Base-by-base conservation (phyloP, 2,888 invertebrate genomes). In the Nymphalis c-album region DNA sequence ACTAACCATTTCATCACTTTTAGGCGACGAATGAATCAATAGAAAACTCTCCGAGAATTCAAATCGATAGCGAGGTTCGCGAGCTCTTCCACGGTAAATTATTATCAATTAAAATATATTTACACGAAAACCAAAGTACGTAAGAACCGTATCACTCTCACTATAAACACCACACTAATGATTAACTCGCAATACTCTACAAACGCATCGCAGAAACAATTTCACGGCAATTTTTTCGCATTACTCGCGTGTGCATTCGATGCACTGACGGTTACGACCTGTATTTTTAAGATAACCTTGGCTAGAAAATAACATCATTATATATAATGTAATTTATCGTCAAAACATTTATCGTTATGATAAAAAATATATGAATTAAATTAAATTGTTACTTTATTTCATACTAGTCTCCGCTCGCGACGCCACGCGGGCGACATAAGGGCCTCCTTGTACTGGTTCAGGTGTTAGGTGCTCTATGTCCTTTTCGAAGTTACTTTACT, bases 251-350 rank as follows among this genome's bases (percentile, higher is more conserved):
- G 22, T 67, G 60, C 60, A 31, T 47, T 48, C 26, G 48, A 50
- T 50, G 35, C 50, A 50, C 20, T 31, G 8, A 31, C 26, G 26
- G 6, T 6, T 22, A 47, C 22, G 60, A 53, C 46, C 45, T 66
- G 48, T 47, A 53, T 60, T 46, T 60, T n/a, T 53, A 40, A 22
- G 64, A 63, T 63, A 64, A 55, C 66, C 66, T 65, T 65, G 40
- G 46, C 47, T 46, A 67, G 61, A 61, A 55, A 64, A 70, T 20
- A 68, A 18, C 13, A 40, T 31, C 17, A n/a, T 55, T 31, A 55
- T 51, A 51, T 22, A 53, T 31, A 31, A 31, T 31, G 40, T 40
- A 57, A 40, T 57, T 57, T 57, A 57, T n/a, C n/a, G n/a, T n/a
- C 40, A 57, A 40, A 57, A 40, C 57, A 35, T 57, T 55, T 35